Conservation (phyloP, 2,888 invertebrate genomes). For the Drosophila multiciliata region DNA sequence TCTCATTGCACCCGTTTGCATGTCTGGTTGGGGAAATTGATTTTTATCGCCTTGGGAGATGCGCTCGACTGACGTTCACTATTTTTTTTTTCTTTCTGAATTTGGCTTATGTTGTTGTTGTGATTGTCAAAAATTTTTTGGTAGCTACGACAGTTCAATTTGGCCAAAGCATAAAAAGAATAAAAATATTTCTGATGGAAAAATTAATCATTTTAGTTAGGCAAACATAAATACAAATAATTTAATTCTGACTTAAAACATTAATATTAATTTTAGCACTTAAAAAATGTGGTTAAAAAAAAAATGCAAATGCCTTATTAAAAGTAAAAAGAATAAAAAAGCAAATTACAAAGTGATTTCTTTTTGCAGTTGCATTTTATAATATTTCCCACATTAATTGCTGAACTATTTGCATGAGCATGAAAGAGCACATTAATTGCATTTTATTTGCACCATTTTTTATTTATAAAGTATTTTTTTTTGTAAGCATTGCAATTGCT, state of each 20-base stretch:
- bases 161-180: background rate
- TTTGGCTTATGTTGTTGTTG: background rate
- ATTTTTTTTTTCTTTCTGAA: slow-evolving; percentile 10
- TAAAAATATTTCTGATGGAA: background rate
- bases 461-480: slow-evolving; percentile 1
- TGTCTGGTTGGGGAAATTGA: slow-evolving; percentile 65
- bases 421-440: slow-evolving; percentile 2
- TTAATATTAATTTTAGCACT: background rate
- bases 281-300: background rate
- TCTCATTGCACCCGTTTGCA: slow-evolving; percentile 54
- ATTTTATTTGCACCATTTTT: background rate
- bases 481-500: background rate
- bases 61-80: slow-evolving; percentile 48
- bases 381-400: slow-evolving; percentile 10
- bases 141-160: slow-evolving; percentile 2
- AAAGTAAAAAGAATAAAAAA: background rate
- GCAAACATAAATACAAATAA: background rate
- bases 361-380: slow-evolving; percentile 4
- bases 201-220: background rate
- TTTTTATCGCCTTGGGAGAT: slow-evolving; percentile 67
- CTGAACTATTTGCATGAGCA: background rate
- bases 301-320: no score
- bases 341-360: background rate
- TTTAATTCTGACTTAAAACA: background rate
- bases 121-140: slow-evolving; percentile 42